Evolutionary conservation across 2,888 invertebrate genomes (phyloP).

Genomic region (Phortica okadai): DNA sequence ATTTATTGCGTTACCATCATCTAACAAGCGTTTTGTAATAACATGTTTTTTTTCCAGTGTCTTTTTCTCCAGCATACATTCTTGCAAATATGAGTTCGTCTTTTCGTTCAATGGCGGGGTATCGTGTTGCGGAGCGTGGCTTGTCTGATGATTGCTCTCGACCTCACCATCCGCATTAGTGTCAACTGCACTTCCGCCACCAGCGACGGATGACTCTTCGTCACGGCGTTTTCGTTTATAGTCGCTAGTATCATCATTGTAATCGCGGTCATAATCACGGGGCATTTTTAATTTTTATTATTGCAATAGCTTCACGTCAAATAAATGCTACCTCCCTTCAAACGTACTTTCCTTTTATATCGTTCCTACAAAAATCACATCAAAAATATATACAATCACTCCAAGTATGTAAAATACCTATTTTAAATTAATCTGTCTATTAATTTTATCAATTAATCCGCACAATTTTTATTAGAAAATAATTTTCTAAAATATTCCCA

Average conservation of each 20-base stretch:
- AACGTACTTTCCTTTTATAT: no score
- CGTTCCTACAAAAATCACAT: no score
- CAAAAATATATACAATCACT: no score
- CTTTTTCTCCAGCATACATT: constrained; percentile 84
- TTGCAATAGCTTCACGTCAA: not conserved
- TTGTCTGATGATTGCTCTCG: constrained; percentile 59
- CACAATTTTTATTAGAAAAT: no score
- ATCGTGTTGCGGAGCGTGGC: constrained; percentile 63
- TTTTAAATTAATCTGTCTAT: no score
- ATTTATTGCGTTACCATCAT: constrained; percentile 80
- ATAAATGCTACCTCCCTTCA: not conserved
- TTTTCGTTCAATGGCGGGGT: constrained; percentile 80
- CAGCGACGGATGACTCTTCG: constrained; percentile 64
- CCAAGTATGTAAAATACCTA: no score
- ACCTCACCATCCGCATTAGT: constrained; percentile 56
- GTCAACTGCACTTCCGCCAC: constrained; percentile 53
- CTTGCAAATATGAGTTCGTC: constrained; percentile 86
- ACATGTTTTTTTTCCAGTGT: constrained; percentile 83
- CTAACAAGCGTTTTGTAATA: constrained; percentile 82
- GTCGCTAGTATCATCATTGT: constrained; percentile 73
- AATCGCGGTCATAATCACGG: constrained; percentile 74
- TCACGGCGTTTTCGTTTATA: constrained; percentile 74
- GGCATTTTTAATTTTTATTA: constrained; percentile 61
- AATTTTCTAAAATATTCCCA: no score
- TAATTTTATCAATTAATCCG: no score